Percentiles rank a stretch among this genome's conserved stretches.
These are phyloP conservation scores for Artibeus lituratus DNA, from an alignment of 2,797 vertebrate species.

Conservation along the genomic window DNA sequence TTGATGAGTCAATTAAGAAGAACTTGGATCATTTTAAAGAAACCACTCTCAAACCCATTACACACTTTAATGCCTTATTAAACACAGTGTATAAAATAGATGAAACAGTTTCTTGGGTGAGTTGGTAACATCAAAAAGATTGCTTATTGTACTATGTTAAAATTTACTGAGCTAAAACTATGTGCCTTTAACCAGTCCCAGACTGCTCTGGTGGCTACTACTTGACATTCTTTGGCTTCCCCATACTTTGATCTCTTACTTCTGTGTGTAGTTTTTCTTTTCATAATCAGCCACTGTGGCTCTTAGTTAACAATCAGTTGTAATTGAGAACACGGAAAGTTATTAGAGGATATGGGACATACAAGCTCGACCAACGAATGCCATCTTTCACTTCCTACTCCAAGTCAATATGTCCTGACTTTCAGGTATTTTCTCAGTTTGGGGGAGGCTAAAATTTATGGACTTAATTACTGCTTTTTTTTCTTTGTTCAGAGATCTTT, in stretches of 20 bases:
- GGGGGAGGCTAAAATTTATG: neutral
- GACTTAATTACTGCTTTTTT: neutral
- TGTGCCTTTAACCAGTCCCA: neutral
- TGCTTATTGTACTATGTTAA: neutral
- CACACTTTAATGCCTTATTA: neutral
- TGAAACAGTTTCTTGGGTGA: neutral
- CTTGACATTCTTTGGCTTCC: neutral
- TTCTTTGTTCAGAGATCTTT: neutral
- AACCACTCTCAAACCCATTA: neutral
- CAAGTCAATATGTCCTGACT: neutral
- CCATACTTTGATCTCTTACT: neutral
- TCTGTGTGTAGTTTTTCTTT: neutral
- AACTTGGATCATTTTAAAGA: slow-evolving; percentile 12
- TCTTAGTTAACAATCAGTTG: neutral
- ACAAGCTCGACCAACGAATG: neutral
- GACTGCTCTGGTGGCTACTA: neutral
- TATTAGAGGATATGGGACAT: neutral
- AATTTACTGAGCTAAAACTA: neutral
- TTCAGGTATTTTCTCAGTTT: neutral
- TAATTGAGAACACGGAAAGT: slow-evolving; percentile 6
- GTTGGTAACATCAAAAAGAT: neutral
- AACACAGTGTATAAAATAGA: neutral
- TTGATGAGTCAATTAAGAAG: slow-evolving; percentile 3
- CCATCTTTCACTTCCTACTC: neutral
- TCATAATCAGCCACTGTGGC: neutral